Conservation (phyloP, 2,113 vertebrate genomes). For the Lasiurus cinereus region DNA sequence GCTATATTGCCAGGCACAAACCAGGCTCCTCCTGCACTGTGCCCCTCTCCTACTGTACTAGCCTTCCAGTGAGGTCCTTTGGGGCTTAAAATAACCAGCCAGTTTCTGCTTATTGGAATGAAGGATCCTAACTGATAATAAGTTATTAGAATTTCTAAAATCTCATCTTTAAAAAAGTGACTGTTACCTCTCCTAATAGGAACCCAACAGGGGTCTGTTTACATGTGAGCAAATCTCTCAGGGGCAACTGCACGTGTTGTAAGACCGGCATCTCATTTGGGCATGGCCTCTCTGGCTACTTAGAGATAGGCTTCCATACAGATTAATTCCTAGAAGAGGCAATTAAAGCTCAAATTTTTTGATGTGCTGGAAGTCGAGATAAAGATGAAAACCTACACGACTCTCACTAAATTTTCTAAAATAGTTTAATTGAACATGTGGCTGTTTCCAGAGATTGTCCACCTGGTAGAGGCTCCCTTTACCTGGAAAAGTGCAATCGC, state of each 20-base stretch:
- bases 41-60: not conserved
- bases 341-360: constrained; percentile 80
- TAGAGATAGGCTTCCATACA: constrained; percentile 71
- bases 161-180: constrained; percentile 65
- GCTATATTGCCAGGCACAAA: not conserved
- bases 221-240: constrained; percentile 68
- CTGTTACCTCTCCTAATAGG: constrained; percentile 49
- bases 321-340: constrained; percentile 77
- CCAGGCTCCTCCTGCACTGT: not conserved
- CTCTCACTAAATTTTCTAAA: constrained; percentile 60
- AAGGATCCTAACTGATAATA: constrained; percentile 50
- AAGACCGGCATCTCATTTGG: constrained; percentile 67
- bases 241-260: constrained; percentile 52
- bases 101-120: constrained; percentile 39
- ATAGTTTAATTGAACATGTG: constrained; percentile 71
- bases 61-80: constrained; percentile 7
- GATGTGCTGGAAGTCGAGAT: constrained; percentile 81
- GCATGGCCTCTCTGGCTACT: constrained; percentile 74
- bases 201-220: constrained; percentile 67
- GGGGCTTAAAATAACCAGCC: constrained; percentile 48
- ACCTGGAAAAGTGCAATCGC: constrained; percentile 14
- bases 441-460: constrained; percentile 48
- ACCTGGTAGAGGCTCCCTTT: constrained; percentile 46
- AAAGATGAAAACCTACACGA: constrained; percentile 65
- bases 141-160: constrained; percentile 60